Base-by-base conservation (phyloP, 2,888 invertebrate genomes). In the Acronicta alni region DNA sequence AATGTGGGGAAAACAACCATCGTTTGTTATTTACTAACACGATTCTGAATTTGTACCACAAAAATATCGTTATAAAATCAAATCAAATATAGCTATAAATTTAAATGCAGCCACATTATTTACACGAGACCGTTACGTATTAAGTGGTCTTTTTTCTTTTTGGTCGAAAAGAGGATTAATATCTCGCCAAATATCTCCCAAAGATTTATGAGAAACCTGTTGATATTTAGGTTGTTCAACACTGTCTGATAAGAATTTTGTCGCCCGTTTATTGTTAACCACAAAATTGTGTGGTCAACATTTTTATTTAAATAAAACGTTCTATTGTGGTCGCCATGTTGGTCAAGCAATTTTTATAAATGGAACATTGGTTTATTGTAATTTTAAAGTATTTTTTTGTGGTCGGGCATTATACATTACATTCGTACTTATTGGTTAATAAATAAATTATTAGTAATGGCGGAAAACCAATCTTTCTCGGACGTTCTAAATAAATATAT, bases 151-250 rank as follows among this genome's bases (percentile, higher is more conserved):
- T 51, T 59, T 46, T 47, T 14, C 30, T 54, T 60, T 72, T 72
- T 58, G 37, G 46, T 42, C 51, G 41, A 52, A 52, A 68, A 59
- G 47, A 59, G 57, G 66, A 69, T 75, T 75, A 68, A 72, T 69
- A 59, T 55, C 57, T 42, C 8, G 53, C 65, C 47, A 47, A 68
- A 66, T 55, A 55, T 66, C 38, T 59, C 30, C 30, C 5, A 26
- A 54, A 54, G 63, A 76, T 76, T 75, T 67, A 76, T 69, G 53
- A 10, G 55, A 54, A 57, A 76, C 75, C 59, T 60, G 73, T 76
- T 72, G 59, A 57, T 58, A 66, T 56, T 69, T 75, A 42, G 65
- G 55, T 32, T 56, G 53, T 58, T 44, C 42, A n/a, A n/a, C 18
- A 54, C 26, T 43, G n/a, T 35, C 42, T 32, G 41, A 61, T 63